A percentile compares a stretch with the other conserved stretches of the same genome.
These are phyloP conservation scores for Delia radicum DNA, from an alignment of 1,140 invertebrate genomes.

Conservation along the genomic window DNA sequence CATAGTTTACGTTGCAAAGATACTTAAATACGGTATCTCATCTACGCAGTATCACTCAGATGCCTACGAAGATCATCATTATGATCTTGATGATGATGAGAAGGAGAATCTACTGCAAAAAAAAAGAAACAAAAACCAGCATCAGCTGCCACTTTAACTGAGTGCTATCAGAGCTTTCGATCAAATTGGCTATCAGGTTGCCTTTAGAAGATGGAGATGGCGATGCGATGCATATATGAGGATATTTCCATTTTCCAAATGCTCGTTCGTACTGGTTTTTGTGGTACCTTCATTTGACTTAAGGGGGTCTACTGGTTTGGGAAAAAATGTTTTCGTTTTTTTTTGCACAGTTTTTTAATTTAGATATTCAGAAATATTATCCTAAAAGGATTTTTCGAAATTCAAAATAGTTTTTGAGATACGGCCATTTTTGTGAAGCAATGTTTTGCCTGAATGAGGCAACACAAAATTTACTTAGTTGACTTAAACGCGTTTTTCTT, in stretches of 20 bases:
- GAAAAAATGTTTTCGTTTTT: too few species aligned
- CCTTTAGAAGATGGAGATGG: background rate
- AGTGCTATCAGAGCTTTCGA: conserved; percentile 29
- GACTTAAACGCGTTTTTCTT: too few species aligned
- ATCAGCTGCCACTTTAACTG: conserved; percentile 11
- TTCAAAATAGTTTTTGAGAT: too few species aligned
- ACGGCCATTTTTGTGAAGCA: too few species aligned
- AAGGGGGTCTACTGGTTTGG: too few species aligned
- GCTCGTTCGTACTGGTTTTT: conserved; percentile 6
- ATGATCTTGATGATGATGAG: too few species aligned
- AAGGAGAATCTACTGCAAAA: too few species aligned
- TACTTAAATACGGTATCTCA: background rate
- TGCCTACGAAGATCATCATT: background rate
- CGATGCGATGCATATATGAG: background rate
- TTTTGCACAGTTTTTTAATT: background rate
- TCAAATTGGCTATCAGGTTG: conserved; percentile 31
- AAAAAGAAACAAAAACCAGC: background rate
- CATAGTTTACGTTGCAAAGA: background rate
- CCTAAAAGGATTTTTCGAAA: too few species aligned
- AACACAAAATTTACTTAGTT: too few species aligned
- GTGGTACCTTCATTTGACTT: background rate
- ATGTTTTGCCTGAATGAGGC: too few species aligned
- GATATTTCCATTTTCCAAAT: background rate
- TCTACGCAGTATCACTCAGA: background rate
- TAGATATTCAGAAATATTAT: too few species aligned